phyloP scores from a whole-genome alignment of 2,797 vertebrate species.

The Diplodus puntazzo region DNA sequence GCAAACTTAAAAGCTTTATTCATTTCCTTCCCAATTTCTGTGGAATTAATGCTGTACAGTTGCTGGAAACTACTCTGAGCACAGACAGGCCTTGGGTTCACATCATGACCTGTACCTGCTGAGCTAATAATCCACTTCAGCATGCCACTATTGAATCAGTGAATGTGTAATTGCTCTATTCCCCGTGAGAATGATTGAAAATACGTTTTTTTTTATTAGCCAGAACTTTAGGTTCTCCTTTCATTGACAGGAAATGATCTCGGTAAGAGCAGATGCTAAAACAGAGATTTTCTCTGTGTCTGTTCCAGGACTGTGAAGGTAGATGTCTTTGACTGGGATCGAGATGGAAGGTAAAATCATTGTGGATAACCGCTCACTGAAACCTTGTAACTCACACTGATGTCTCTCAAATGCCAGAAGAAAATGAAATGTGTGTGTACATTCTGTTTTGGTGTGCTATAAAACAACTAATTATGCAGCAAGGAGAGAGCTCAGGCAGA shows the following conservation, averaged over 20 bases:
- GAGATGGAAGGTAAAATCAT: slow-evolving; percentile 93
- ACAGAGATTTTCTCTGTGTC: slow-evolving; percentile 28
- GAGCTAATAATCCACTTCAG: slow-evolving; percentile 27
- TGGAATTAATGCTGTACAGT: slow-evolving; percentile 19
- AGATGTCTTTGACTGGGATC: slow-evolving; percentile 97
- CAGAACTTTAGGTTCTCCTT: slow-evolving; percentile 19
- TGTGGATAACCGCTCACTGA: neutral
- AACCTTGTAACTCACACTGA: slow-evolving; percentile 10
- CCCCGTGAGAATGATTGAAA: slow-evolving; percentile 11
- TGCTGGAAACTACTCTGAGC: slow-evolving; percentile 11
- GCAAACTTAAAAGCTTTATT: neutral
- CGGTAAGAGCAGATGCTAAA: slow-evolving; percentile 6
- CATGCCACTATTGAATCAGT: slow-evolving; percentile 31
- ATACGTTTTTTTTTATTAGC: neutral
- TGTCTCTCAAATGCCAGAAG: slow-evolving; percentile 32
- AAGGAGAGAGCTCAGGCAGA: neutral
- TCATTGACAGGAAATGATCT: slow-evolving; percentile 21
- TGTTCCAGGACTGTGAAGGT: slow-evolving; percentile 95
- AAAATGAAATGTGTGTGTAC: slow-evolving; percentile 22
- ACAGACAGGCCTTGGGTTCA: slow-evolving; percentile 9
- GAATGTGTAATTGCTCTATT: slow-evolving; percentile 46
- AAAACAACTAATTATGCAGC: neutral
- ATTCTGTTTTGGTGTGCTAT: slow-evolving; percentile 5
- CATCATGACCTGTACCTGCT: slow-evolving; percentile 19
- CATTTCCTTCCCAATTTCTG: slow-evolving; percentile 2